phyloP scores from a whole-genome alignment of 2,888 invertebrate genomes.

The Eristalis tenax region DNA sequence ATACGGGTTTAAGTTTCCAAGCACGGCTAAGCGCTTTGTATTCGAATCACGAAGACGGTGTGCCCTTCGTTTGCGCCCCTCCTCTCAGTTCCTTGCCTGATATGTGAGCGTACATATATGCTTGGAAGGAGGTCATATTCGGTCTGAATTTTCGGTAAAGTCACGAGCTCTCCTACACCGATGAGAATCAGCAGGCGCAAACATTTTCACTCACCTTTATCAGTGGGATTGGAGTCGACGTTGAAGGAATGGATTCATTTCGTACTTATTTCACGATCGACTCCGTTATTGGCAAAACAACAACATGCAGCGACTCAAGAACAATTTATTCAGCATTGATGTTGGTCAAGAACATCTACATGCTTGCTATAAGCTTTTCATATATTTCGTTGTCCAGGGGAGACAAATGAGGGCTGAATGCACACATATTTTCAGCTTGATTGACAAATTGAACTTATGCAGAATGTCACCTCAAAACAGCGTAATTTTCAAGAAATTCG shows the following conservation, averaged over 20 bases:
- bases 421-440: too few species aligned
- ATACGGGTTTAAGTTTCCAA: constrained; percentile 40
- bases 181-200: background rate
- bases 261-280: background rate
- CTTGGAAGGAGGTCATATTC: background rate
- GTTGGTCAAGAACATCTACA: background rate
- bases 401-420: too few species aligned
- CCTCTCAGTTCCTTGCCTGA: background rate
- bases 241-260: background rate
- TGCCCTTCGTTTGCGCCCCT: constrained; percentile 1
- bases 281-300: background rate
- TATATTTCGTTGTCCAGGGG: too few species aligned
- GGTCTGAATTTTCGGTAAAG: background rate
- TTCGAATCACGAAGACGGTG: constrained; percentile 51
- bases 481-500: too few species aligned
- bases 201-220: background rate
- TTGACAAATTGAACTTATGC: too few species aligned
- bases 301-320: background rate
- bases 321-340: too few species aligned
- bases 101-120: background rate
- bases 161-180: background rate
- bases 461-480: too few species aligned
- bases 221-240: too few species aligned
- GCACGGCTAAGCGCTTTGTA: constrained; percentile 38
- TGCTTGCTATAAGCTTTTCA: background rate